Evolutionary conservation across 2,113 vertebrate species (phyloP).

Genomic region (Castor canadensis): DNA sequence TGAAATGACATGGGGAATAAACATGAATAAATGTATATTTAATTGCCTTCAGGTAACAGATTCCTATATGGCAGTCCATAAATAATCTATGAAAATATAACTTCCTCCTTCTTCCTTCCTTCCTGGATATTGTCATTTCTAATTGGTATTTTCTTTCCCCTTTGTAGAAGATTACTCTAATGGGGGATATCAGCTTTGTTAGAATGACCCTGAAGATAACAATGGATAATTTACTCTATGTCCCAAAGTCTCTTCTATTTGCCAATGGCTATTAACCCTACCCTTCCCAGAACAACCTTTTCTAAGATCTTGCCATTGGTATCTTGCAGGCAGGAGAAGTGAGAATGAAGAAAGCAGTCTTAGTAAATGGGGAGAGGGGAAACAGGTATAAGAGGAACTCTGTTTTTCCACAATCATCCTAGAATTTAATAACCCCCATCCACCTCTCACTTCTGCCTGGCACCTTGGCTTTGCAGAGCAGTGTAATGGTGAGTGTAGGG

Average conservation of each 20-base stretch:
- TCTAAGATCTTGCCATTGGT: background rate
- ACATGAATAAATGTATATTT: background rate
- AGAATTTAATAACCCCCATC: background rate
- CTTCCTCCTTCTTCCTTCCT: background rate
- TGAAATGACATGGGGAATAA: background rate
- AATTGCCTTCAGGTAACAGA: background rate
- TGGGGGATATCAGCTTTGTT: background rate
- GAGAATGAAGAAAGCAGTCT: background rate
- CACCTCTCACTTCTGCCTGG: background rate
- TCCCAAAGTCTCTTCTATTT: background rate
- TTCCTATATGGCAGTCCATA: background rate
- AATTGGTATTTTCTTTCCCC: background rate
- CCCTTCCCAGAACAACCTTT: background rate
- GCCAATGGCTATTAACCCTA: background rate
- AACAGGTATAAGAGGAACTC: background rate
- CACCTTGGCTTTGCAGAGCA: background rate
- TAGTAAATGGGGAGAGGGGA: background rate
- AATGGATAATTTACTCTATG: background rate
- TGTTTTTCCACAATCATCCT: background rate
- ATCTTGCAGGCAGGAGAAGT: background rate
- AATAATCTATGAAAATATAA: background rate
- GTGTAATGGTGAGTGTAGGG: background rate
- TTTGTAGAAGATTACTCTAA: background rate
- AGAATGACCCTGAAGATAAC: background rate
- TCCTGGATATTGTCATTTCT: background rate